phyloP scores from a whole-genome alignment of 2,113 vertebrate species.

The Labrus mixtus region DNA sequence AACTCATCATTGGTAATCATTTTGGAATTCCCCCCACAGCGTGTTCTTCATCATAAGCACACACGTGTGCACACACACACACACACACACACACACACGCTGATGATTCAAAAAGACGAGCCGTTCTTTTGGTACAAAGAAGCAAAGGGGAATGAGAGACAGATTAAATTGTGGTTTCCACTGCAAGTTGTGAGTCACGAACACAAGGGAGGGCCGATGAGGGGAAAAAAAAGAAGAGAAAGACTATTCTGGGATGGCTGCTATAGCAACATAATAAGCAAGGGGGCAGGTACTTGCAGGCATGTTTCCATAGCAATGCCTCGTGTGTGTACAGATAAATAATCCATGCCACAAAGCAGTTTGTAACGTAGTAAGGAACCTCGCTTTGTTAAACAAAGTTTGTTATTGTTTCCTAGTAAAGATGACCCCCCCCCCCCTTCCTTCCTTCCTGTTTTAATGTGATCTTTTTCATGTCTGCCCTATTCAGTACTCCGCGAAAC shows the following conservation, averaged over 20 bases:
- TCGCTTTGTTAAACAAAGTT: conserved; percentile 42
- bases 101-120: conserved; percentile 73
- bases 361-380: conserved; percentile 60
- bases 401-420: conserved; percentile 8
- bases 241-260: conserved; percentile 87
- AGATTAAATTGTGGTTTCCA: conserved; percentile 86
- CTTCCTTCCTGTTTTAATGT: background rate
- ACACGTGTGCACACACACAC: conserved; percentile 35
- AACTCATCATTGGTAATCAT: conserved; percentile 73
- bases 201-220: conserved; percentile 80
- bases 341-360: conserved; percentile 74
- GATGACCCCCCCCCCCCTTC: background rate
- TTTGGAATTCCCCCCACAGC: conserved; percentile 78
- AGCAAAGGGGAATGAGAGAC: conserved; percentile 80
- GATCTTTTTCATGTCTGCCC: conserved; percentile 3
- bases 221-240: background rate
- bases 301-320: conserved; percentile 84
- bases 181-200: conserved; percentile 84
- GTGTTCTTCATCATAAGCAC: conserved; percentile 20
- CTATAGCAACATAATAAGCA: conserved; percentile 87
- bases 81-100: background rate
- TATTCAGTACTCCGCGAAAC: background rate
- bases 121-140: conserved; percentile 70
- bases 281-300: conserved; percentile 78
- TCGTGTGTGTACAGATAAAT: conserved; percentile 82